Evolutionary conservation across 1,140 invertebrate species (phyloP), one percentile per base, ranked within the genome.

Genomic region (Drosophila cardini): DNA sequence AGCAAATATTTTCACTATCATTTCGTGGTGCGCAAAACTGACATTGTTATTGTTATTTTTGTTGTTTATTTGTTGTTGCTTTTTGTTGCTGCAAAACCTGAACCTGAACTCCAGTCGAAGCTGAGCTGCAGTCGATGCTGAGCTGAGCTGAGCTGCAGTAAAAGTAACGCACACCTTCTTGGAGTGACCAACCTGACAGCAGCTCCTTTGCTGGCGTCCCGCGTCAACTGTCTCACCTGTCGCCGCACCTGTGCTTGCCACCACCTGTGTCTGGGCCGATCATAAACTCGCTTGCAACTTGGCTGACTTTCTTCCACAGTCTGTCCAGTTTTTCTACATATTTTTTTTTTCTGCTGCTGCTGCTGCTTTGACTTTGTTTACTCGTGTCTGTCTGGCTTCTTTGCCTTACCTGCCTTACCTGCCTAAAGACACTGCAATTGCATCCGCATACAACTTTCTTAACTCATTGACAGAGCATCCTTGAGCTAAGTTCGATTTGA

Each of bases 1-100:
- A 60, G 55, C 76, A 78, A 83, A 78, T 80, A 89, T 87, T 87
- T 87, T 87, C 83, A 87, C 83, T 87, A 87, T 89, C 83, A 87
- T 89, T 85, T 89, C 65, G 84, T 74, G 72, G 55, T 45, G 60
- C 48, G 70, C 46, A 65, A 65, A 87, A 34, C 34, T 55, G 52
- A 57, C 74, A 85, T 80, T 85, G 77, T 85, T 85, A 72, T 55
- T 76, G 50, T 48, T 45, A 36, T 55, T 60, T 70, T 72, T 70
- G 48, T 45, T 62, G 71, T 69, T 80, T 52, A 4, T 34, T 11
- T 16, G 67, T 48, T 60, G 58, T 58, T 67, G 8, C 53, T 62
- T 70, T 75, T 74, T 64, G 45, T 55, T 34, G 32, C 70, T 79
- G 63, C 57, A 80, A 80, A 76, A 80, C 78, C 74, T 63, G 82